phyloP scores from a whole-genome alignment of 2,888 invertebrate species.

The Malachius bipustulatus region DNA sequence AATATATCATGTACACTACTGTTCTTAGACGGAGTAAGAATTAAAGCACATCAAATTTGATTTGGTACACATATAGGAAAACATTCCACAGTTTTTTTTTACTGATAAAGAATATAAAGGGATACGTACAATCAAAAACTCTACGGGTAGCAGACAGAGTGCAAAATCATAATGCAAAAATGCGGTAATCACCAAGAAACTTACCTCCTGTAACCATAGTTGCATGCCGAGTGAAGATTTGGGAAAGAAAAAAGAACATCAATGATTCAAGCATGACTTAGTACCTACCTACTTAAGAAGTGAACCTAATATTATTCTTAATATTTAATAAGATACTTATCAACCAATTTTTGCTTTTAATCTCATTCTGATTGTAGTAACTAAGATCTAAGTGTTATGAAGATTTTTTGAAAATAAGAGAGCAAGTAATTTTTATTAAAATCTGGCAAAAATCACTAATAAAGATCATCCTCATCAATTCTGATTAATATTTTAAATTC shows the following conservation, averaged over 20 bases:
- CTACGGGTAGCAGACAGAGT: not conserved
- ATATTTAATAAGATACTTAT: no score
- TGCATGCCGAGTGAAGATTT: slow-evolving; percentile 34
- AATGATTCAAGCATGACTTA: slow-evolving; percentile 19
- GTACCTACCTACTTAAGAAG: no score
- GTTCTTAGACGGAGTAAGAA: no score
- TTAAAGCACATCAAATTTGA: no score
- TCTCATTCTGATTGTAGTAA: no score
- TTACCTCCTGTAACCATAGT: slow-evolving; percentile 38
- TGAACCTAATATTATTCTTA: no score
- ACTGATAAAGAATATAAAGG: not conserved
- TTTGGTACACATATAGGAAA: no score
- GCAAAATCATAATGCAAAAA: not conserved
- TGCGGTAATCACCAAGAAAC: slow-evolving; percentile 25
- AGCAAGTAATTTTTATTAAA: slow-evolving; percentile 6
- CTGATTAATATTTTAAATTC: no score
- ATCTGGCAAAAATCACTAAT: not conserved
- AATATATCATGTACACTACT: no score
- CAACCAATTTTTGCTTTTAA: no score
- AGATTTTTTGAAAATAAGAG: slow-evolving; percentile 14
- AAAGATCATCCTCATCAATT: not conserved
- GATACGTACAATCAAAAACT: not conserved
- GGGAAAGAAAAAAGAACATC: slow-evolving; percentile 32
- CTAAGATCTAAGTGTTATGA: no score
- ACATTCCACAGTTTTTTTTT: no score